These are phyloP conservation scores for Rhineura floridana DNA, from an alignment of 2,113 vertebrate species.

Conservation along the genomic window DNA sequence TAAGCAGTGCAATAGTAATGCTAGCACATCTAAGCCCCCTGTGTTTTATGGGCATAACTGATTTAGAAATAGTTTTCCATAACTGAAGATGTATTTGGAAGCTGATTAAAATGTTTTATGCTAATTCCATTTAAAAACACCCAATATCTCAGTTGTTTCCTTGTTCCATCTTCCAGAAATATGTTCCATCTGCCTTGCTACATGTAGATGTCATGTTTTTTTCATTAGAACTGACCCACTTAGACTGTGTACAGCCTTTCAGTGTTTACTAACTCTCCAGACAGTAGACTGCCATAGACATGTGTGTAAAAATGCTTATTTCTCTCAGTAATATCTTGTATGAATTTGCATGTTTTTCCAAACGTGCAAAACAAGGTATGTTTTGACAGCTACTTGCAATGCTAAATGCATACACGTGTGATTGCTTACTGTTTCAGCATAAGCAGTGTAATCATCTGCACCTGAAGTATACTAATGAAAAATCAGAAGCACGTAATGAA, in stretches of 20 bases:
- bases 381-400: background rate
- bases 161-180: slow-evolving; percentile 34
- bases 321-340: background rate
- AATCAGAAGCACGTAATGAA: background rate
- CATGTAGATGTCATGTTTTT: slow-evolving; percentile 55
- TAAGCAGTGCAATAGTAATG: slow-evolving; percentile 21
- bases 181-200: slow-evolving; percentile 52
- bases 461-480: background rate
- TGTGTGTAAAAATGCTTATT: background rate
- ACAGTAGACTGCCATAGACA: background rate
- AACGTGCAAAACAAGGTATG: background rate
- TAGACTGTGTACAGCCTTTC: slow-evolving; percentile 53
- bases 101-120: background rate
- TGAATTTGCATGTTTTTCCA: background rate
- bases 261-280: slow-evolving; percentile 46
- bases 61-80: background rate
- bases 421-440: background rate
- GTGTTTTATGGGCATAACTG: background rate
- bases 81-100: slow-evolving; percentile 13
- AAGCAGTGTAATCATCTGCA: slow-evolving; percentile 14
- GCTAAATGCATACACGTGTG: background rate
- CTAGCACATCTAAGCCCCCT: background rate
- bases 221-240: slow-evolving; percentile 70
- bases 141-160: slow-evolving; percentile 35
- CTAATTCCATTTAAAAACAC: slow-evolving; percentile 6